phyloP scores from a whole-genome alignment of 2,888 invertebrate genomes.

The Oithona nana region DNA sequence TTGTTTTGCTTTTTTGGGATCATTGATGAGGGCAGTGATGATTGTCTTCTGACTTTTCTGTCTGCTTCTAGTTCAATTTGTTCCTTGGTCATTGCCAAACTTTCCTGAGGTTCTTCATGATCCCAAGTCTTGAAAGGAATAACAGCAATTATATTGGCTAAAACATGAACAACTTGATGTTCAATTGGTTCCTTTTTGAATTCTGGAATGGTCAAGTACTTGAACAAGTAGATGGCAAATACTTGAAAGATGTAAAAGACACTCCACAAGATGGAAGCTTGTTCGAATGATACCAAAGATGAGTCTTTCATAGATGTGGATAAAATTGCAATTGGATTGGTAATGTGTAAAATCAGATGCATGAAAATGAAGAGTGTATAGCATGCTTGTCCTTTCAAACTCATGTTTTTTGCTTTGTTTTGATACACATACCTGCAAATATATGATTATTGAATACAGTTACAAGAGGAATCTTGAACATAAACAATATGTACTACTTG shows the following conservation, averaged over 20 bases:
- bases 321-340: not conserved
- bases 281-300: not conserved
- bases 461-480: too few species aligned
- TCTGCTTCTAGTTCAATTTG: not conserved
- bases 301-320: not conserved
- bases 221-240: conserved; percentile 5
- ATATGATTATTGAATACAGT: too few species aligned
- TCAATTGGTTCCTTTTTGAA: not conserved
- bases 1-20: not conserved
- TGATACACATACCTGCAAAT: conserved; percentile 13
- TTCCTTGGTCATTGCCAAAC: not conserved
- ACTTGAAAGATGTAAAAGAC: not conserved
- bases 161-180: not conserved
- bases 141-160: conserved; percentile 6
- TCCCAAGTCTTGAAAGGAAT: conserved; percentile 10
- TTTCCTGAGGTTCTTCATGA: not conserved
- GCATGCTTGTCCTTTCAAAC: not conserved
- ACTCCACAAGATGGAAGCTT: not conserved
- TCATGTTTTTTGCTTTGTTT: conserved; percentile 1
- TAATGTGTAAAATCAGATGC: not conserved
- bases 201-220: not conserved
- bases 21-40: not conserved
- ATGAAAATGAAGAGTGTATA: not conserved
- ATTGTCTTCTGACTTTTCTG: not conserved
- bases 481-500: too few species aligned